Evolutionary conservation across 2,888 invertebrate species (phyloP), one percentile per base, ranked within the genome.

Genomic region (Drosophila nr. perissopoda): DNA sequence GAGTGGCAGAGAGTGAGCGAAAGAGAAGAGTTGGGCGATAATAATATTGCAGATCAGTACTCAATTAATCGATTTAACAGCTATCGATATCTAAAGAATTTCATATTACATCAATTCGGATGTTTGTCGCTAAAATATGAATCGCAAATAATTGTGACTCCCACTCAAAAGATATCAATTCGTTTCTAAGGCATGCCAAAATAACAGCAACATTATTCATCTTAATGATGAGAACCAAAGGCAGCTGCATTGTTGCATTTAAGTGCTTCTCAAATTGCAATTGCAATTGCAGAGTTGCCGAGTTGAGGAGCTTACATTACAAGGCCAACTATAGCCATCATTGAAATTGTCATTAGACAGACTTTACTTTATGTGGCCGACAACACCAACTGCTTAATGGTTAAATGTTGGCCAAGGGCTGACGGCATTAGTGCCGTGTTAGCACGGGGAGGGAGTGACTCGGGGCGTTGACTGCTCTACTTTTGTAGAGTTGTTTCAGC

Each of bases 281-380:
- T 46, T 64, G 34, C 29, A 10, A 27, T 25, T 25, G 16, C 18
- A 36, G 36, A 21, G 21, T 25, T 46, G 46, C 46, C 7, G 46
- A 42, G 7, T 46, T 46, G 7, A 34, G 36, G 11, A 54, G 34
- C 54, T 18, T 18, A 36, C 25, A 27, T 11, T 36, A 31, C 31
- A 54, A 11, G 7, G 29, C 38, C 58, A 54, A 67, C 70, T 64
- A 67, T 61, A 54, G 58, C 58, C 64, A 62, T 78, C 64, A 78
- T 64, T 59, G 63, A 74, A 67, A 77, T 58, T 64, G 66, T 58
- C 58, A 69, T 69, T 69, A 70, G 60, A 38, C 27, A 67, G 57
- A 38, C 27, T 21, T 18, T 42, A 53, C 29, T 25, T 48, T 38
- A 31, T 40, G 59, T 49, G 25, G 36, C 33, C 29, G 38, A 18